Evolutionary conservation across 2,797 vertebrate species (phyloP), one percentile per base, ranked within the genome.

Genomic region (Phataginus tricuspis): DNA sequence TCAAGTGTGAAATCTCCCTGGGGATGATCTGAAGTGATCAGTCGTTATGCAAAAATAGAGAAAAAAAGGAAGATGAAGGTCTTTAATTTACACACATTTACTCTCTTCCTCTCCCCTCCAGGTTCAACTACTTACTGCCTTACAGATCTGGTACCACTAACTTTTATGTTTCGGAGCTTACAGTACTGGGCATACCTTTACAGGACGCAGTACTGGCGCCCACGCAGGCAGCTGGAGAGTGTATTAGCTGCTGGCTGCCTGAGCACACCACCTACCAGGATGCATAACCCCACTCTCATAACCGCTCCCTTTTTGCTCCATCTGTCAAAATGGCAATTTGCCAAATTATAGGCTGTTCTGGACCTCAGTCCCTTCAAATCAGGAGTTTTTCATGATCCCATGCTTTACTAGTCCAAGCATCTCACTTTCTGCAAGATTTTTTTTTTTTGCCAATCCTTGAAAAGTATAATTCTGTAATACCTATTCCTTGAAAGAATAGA

Each of bases 241-340:
- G 16, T 42, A 5, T 39, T 96, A 93, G 97, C 97, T 96, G 83
- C 64, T 94, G 95, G 91, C 37, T 93, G 72, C 14, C 4, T 0
- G 4, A 94, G 92, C 96, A 80, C 4, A 15, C 0, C 83, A 45
- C 87, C 1, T 0, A 39, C 4, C 93, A 66, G 95, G 39, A 63
- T 23, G 0, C 57, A 16, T 3, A 53, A 61, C 55, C 82, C 71
- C 80, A 1, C 66, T 11, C 77, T 97, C 94, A 29, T 87, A 88
- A 97, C 95, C 90, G 93, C 92, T 93, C 75, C 94, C 82, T 63
- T 95, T 94, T 8, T n/a, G 77, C 69, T 59, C 98, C 98, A 93
- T 97, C 98, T 98, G 98, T 86, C 61, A 64, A 5, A 0, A 16
- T 92, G 98, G 98, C 97, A 83, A 31, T 18, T 0, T 23, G 97